Percentiles rank a stretch among this genome's conserved stretches.
phyloP scores from a whole-genome alignment of 1,140 invertebrate genomes.

The Reticulitermes speratus region DNA sequence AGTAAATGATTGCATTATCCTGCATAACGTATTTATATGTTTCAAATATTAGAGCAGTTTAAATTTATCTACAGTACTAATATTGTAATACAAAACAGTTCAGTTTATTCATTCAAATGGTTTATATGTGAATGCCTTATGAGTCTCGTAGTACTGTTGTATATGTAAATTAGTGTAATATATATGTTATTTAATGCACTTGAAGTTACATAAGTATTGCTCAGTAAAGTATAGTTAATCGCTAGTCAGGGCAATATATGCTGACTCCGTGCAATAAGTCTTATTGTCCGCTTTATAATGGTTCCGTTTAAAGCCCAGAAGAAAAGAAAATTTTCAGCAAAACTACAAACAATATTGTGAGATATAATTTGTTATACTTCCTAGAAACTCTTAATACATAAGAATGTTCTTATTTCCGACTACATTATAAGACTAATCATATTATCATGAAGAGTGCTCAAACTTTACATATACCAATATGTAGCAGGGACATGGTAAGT shows the following conservation, averaged over 20 bases:
- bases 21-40: background rate
- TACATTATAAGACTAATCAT: background rate
- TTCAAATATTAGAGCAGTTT: background rate
- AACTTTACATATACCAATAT: background rate
- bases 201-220: background rate
- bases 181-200: constrained; percentile 3
- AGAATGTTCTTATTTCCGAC: background rate
- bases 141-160: background rate
- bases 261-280: background rate
- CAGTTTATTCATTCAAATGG: background rate
- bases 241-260: background rate
- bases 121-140: background rate
- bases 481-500: background rate
- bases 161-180: constrained; percentile 10
- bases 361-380: no score
- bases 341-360: background rate
- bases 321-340: background rate
- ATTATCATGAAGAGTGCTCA: background rate
- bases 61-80: background rate
- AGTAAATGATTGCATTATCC: background rate
- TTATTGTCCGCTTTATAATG: background rate
- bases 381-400: background rate
- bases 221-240: background rate
- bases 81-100: background rate
- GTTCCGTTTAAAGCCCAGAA: background rate